These are phyloP conservation scores for Chromoteleia sp. DNA, from an alignment of 2,888 invertebrate species.

Conservation along the genomic window DNA sequence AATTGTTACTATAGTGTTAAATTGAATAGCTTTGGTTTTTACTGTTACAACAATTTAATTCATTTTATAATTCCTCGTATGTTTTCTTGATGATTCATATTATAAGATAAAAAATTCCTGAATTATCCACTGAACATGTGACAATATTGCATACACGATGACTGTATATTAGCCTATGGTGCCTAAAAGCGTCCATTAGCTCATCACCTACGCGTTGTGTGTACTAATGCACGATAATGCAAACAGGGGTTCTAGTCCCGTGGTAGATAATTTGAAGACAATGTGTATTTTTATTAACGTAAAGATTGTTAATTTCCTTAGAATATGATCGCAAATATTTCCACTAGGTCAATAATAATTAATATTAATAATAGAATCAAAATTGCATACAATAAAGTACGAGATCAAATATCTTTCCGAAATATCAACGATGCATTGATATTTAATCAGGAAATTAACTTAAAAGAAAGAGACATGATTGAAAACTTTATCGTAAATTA, in stretches of 20 bases:
- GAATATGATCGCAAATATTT: too few relatives aligned
- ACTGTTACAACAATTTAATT: neutral
- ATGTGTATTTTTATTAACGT: constrained; percentile 15
- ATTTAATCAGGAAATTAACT: constrained; percentile 3
- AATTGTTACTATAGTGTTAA: too few relatives aligned
- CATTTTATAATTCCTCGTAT: neutral
- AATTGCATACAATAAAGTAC: too few relatives aligned
- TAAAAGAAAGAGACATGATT: constrained; percentile 11
- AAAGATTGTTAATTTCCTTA: neutral
- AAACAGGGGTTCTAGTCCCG: constrained; percentile 21
- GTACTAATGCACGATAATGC: constrained; percentile 56
- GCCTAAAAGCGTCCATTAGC: constrained; percentile 61
- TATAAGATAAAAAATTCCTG: constrained; percentile 1
- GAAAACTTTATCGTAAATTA: constrained; percentile 37
- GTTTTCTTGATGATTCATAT: neutral
- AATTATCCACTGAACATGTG: constrained; percentile 1
- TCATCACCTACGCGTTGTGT: constrained; percentile 49
- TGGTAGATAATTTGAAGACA: constrained; percentile 33
- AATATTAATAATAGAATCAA: neutral
- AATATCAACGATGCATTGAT: too few relatives aligned
- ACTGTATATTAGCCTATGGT: constrained; percentile 34
- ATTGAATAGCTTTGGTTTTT: too few relatives aligned
- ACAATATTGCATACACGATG: constrained; percentile 29
- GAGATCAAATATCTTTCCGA: too few relatives aligned
- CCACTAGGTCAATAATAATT: too few relatives aligned